A percentile compares a stretch with the other conserved stretches of the same genome.
Conservation (phyloP, 2,888 invertebrate species). For the Sisyra nigra region DNA sequence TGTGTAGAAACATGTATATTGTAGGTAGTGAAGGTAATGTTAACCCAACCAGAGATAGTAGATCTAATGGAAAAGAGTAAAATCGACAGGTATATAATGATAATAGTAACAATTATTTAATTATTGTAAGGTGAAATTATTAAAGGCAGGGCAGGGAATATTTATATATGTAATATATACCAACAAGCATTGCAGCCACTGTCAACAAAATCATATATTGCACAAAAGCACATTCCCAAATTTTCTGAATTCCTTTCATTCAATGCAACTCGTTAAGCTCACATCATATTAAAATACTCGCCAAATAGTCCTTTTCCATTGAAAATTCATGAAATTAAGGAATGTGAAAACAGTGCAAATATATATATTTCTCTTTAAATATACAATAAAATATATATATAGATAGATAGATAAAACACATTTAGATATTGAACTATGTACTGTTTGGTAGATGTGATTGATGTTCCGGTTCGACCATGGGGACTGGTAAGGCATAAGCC, state of each 20-base stretch:
- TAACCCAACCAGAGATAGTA: conserved; percentile 8
- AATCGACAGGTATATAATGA: conserved; percentile 8
- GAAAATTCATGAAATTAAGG: too few species aligned
- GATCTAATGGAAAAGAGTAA: conserved; percentile 3
- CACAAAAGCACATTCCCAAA: conserved; percentile 6
- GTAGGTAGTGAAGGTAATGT: conserved; percentile 2
- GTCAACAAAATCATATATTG: conserved; percentile 9
- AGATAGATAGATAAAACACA: conserved; percentile 22
- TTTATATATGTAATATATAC: conserved; percentile 2
- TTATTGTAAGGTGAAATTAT: conserved; percentile 26
- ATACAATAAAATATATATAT: conserved; percentile 7
- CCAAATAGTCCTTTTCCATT: not conserved
- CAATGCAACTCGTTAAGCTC: not conserved
- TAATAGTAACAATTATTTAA: too few species aligned
- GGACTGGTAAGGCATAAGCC: conserved; percentile 3
- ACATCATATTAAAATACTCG: not conserved
- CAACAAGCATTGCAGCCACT: conserved; percentile 11
- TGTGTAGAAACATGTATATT: not conserved
- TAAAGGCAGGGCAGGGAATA: conserved; percentile 10
- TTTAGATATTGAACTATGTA: conserved; percentile 30
- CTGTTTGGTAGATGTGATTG: conserved; percentile 26
- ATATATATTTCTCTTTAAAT: conserved; percentile 7
- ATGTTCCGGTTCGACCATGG: conserved; percentile 23
- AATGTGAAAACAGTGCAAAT: conserved; percentile 6
- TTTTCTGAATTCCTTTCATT: not conserved